A percentile compares a stretch with the other conserved stretches of the same genome.
These are phyloP conservation scores for Tringa solitaria DNA, from an alignment of 2,113 vertebrate genomes.

Conservation along the genomic window DNA sequence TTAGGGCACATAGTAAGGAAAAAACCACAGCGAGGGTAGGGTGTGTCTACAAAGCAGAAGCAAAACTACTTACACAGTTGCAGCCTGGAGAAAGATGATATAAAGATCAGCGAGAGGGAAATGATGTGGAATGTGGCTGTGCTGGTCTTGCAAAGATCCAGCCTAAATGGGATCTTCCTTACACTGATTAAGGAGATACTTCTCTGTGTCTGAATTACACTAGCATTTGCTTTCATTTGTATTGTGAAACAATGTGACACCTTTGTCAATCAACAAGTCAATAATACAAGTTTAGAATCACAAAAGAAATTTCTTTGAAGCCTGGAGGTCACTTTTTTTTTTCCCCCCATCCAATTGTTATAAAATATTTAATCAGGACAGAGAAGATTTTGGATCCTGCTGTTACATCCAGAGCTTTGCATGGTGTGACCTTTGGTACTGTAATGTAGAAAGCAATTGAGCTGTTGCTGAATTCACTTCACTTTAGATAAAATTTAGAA, in stretches of 20 bases:
- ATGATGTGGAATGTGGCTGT: conserved; percentile 16
- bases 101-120: not conserved
- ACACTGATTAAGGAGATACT: not conserved
- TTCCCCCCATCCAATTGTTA: not conserved
- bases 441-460: not conserved
- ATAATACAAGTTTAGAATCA: not conserved
- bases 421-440: not conserved
- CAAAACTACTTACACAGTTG: not conserved
- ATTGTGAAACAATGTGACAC: not conserved
- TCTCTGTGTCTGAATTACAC: not conserved
- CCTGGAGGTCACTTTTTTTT: not conserved
- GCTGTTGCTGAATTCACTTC: not conserved
- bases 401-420: not conserved
- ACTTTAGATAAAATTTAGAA: not conserved
- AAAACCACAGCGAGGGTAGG: not conserved
- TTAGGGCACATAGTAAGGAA: not conserved
- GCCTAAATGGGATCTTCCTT: not conserved
- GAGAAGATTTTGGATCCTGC: not conserved
- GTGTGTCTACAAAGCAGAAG: not conserved
- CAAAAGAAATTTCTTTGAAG: conserved; percentile 36
- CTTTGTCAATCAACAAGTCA: not conserved
- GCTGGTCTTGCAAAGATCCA: not conserved
- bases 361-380: not conserved
- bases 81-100: not conserved
- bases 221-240: not conserved